Evolutionary conservation across 1,140 invertebrate genomes (phyloP), one percentile per base, ranked within the genome.

Genomic region (Sitophilus oryzae): DNA sequence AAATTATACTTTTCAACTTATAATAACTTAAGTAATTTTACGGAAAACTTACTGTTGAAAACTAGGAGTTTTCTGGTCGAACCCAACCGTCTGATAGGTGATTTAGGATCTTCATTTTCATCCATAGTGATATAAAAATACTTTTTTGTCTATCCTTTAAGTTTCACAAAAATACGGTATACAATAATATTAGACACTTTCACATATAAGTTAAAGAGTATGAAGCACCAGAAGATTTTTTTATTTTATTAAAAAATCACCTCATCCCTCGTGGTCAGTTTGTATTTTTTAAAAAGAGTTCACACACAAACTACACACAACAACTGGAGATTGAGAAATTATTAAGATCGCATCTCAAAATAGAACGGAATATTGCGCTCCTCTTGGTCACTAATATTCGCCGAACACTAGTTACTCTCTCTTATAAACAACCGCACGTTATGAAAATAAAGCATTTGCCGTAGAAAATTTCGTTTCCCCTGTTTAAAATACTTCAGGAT

Each of bases 51-150:
- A 88, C 85, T 88, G 68, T 82, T 87, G 63, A 86, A 87, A 50
- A 85, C 79, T 14, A 86, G 76, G 50, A 88, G 75, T 72, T 89
- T 89, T 65, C 85, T 80, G 10, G 85, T 86, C 45, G 85, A 88
- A 64, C 85, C 86, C 52, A 89, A 78, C 37, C 85, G 74, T 71
- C 84, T 84, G 71, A 88, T 87, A 30, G 86, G 84, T 48, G 85
- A 86, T 64, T 85, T 85, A 50, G 79, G 68, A 66, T 80, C 79
- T 68, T 86, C 84, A 67, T 82, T 78, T 68, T 87, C 85, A 73
- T 82, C 82, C 79, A 82, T 81, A 38, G 46, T 61, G 58, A 57
- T 49, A n/a, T 23, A 19, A 37, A 4, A 20, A 40, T 30, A 37
- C 37, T 16, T 36, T 37, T 19, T 49, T 49, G 16, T 34, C 15